Percentiles rank a stretch among this genome's conserved stretches.
Evolutionary conservation across 2,797 vertebrate species (phyloP).

Genomic region (Aselliscus stoliczkanus): DNA sequence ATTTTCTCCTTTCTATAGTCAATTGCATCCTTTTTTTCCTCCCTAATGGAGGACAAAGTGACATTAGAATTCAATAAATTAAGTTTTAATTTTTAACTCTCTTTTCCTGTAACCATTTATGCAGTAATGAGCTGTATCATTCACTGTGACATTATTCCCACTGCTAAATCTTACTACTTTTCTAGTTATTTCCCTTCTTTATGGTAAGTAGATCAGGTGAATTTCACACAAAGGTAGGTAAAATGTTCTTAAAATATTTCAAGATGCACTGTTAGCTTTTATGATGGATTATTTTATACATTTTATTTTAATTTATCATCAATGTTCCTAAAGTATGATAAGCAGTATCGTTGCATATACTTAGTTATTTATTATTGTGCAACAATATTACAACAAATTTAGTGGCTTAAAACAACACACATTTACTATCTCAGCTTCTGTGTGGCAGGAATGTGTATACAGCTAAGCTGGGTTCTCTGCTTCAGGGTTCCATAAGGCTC

Average conservation of each 20-base stretch:
- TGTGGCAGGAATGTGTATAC: not conserved
- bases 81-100: not conserved
- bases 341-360: not conserved
- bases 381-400: not conserved
- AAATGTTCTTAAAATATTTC: not conserved
- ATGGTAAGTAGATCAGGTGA: not conserved
- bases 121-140: not conserved
- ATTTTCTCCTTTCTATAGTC: not conserved
- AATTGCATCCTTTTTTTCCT: not conserved
- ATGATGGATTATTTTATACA: not conserved
- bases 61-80: not conserved
- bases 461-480: not conserved
- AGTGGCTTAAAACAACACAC: not conserved
- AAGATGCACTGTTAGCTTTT: not conserved
- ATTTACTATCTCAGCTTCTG: not conserved
- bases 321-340: not conserved
- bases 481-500: not conserved
- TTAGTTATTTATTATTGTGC: not conserved
- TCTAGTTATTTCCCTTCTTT: not conserved
- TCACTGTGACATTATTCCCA: not conserved
- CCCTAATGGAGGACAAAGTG: not conserved
- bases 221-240: not conserved
- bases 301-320: conserved; percentile 3
- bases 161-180: not conserved
- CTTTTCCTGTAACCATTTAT: not conserved